A percentile compares a stretch with the other conserved stretches of the same genome.
These are phyloP conservation scores for Ascaphus truei DNA, from an alignment of 2,113 vertebrate genomes.

Conservation along the genomic window DNA sequence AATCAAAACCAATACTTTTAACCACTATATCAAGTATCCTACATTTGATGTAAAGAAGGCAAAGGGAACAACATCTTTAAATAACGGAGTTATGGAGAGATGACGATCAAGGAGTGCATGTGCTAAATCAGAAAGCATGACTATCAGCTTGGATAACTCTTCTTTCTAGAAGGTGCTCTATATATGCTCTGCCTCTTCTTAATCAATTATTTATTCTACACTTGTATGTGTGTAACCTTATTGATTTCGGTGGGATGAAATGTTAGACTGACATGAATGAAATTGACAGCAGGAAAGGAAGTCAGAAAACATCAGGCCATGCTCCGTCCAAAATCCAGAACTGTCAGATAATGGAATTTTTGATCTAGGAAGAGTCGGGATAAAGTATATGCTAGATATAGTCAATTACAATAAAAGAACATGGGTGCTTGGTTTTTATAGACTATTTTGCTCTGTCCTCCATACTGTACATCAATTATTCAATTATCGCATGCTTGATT, in stretches of 20 bases:
- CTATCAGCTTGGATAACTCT: neutral
- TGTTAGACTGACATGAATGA: constrained; percentile 43
- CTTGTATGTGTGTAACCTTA: constrained; percentile 50
- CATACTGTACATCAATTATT: too few relatives aligned
- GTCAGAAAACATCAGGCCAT: constrained; percentile 44
- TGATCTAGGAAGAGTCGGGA: constrained; percentile 33
- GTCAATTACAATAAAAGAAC: neutral
- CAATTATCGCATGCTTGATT: too few relatives aligned
- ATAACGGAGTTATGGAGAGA: neutral
- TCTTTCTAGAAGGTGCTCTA: constrained; percentile 26
- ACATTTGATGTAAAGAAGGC: neutral
- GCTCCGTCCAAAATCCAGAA: constrained; percentile 41
- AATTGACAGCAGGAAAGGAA: constrained; percentile 50
- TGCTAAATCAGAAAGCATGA: neutral
- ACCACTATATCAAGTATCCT: neutral
- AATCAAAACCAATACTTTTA: neutral
- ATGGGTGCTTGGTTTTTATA: too few relatives aligned
- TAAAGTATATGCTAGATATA: constrained; percentile 10
- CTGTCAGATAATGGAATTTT: constrained; percentile 17
- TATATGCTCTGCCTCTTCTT: constrained; percentile 30
- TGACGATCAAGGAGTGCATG: neutral
- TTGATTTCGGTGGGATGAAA: constrained; percentile 47
- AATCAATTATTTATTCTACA: constrained; percentile 56
- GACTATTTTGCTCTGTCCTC: too few relatives aligned
- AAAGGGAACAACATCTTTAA: neutral